Evolutionary conservation across 2,797 vertebrate genomes (phyloP).

Genomic region (Euthynnus affinis): DNA sequence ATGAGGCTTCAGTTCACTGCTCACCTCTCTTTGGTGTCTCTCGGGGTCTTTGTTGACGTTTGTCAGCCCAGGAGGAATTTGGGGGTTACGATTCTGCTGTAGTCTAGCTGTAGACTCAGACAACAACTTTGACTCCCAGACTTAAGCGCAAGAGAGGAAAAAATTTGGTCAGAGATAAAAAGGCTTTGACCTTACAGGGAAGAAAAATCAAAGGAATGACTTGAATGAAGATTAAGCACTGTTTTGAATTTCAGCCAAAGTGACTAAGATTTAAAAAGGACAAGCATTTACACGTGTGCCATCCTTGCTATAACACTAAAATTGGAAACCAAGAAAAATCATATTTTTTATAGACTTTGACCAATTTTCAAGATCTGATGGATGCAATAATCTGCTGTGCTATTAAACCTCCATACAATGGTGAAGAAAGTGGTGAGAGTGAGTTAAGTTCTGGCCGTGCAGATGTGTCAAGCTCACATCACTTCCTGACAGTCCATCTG

Average conservation of each 20-base stretch:
- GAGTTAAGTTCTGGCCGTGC: neutral
- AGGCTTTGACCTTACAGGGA: conserved; percentile 65
- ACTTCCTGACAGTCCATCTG: neutral
- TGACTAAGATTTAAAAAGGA: conserved; percentile 40
- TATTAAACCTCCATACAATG: conserved; percentile 5
- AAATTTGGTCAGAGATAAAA: conserved; percentile 63
- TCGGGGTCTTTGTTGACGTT: conserved; percentile 84
- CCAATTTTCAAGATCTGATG: neutral
- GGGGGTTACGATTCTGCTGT: conserved; percentile 73
- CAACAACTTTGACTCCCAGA: conserved; percentile 71
- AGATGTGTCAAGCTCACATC: neutral
- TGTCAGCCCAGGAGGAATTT: conserved; percentile 83
- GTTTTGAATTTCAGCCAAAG: conserved; percentile 60
- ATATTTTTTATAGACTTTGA: neutral
- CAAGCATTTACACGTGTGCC: conserved; percentile 8
- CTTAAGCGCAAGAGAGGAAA: conserved; percentile 51
- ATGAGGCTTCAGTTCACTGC: conserved; percentile 84
- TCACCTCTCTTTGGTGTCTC: conserved; percentile 84
- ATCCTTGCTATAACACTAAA: neutral
- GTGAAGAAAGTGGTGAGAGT: neutral
- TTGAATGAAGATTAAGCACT: conserved; percentile 68
- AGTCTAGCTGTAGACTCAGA: conserved; percentile 67
- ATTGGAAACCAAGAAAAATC: neutral
- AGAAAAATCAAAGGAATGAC: conserved; percentile 65
- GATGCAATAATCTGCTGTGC: neutral